Base-by-base conservation (phyloP, 2,888 invertebrate genomes). In the Enchytraeus crypticus region DNA sequence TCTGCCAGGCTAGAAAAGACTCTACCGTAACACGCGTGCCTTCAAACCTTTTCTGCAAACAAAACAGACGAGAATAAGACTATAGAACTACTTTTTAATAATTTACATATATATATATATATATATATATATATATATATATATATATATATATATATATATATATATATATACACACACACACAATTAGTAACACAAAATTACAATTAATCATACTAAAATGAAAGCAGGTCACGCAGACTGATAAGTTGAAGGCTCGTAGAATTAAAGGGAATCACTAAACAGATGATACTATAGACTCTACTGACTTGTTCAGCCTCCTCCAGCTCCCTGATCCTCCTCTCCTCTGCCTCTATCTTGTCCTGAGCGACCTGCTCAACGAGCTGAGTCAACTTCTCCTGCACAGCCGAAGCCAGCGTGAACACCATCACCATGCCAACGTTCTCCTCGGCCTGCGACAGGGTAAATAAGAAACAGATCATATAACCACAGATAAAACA, bases 341-440 rank as follows among this genome's bases (percentile, higher is more conserved):
- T 84, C 45, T 86, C 84, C 18, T 84, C 83, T 69, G 82, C 85
- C 74, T 88, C 88, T 72, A 89, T 33, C 34, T 51, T 82, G 57
- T 84, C 82, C 67, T 85, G 85, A 72, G 88, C 88, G 51, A 87
- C 83, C 38, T 84, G 84, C 75, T 93, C 93, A 85, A 88, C 89
- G 71, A 87, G 62, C 45, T 70, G 68, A 8, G 69, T 91, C 2
- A 96, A 82, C 88, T 91, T 91, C 79, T 96, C 95, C 75, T 92
- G 90, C 3, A 91, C 89, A 27, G 89, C 87, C 45, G 92, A 91
- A 11, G 96, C 93, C 71, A 97, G 79, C 29, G 92, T 92, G 77
- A 96, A 97, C 47, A 96, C 86, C 93, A 97, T 95, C 43, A 92
- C 96, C 89, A 92, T 95, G 1, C 97, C 97, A 57, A 96, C 75